Conservation (phyloP, 2,888 invertebrate genomes). For the Rhorus exstirpatorius region DNA sequence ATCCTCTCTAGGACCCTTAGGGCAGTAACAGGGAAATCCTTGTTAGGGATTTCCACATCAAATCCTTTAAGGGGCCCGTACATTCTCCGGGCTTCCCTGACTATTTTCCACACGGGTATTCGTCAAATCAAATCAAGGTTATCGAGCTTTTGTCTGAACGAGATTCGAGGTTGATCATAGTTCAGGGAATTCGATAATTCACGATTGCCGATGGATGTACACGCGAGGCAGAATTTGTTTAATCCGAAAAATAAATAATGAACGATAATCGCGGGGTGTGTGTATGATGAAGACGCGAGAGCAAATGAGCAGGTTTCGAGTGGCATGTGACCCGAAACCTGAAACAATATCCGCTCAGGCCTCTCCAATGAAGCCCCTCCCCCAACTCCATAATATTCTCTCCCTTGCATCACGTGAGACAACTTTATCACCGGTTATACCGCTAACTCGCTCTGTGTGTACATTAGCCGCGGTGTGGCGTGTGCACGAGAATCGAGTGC, state of each 20-base stretch:
- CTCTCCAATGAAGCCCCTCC: slow-evolving; percentile 29
- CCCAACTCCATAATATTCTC: not conserved
- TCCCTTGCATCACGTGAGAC: slow-evolving; percentile 22
- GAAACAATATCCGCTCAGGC: slow-evolving; percentile 35
- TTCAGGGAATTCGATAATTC: too few species aligned
- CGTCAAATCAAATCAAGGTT: too few species aligned
- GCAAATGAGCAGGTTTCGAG: not conserved
- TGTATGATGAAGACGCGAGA: not conserved
- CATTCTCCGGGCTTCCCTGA: too few species aligned
- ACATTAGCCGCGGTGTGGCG: slow-evolving; percentile 19
- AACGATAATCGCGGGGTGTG: not conserved
- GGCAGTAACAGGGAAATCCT: too few species aligned
- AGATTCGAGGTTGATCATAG: too few species aligned
- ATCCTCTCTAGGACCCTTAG: too few species aligned
- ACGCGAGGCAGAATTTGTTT: too few species aligned
- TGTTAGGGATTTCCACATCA: too few species aligned
- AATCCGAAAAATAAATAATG: not conserved
- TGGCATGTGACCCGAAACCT: slow-evolving; percentile 20
- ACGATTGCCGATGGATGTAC: too few species aligned
- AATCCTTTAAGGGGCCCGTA: too few species aligned
- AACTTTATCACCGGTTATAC: slow-evolving; percentile 30
- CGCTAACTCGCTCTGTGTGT: slow-evolving; percentile 26
- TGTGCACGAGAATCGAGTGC: slow-evolving; percentile 43
- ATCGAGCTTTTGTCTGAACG: too few species aligned
- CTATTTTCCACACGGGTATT: too few species aligned